Evolutionary conservation across 30 jellyfish, hydroid and myxozoan species (phyloP).

Genomic region (Catostylus mosaicus): DNA sequence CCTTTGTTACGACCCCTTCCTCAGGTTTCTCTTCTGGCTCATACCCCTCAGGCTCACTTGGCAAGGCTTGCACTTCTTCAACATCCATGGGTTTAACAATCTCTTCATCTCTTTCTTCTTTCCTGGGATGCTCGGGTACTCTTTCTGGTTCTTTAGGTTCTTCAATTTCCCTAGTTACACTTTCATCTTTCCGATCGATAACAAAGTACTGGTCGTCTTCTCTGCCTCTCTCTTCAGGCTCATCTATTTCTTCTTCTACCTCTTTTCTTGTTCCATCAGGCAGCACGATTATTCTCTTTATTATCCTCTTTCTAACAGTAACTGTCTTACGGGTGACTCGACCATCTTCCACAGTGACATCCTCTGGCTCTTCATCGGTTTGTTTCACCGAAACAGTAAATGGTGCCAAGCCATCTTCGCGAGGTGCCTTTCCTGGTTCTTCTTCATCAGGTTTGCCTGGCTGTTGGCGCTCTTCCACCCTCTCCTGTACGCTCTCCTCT

Average conservation of each 20-base stretch:
- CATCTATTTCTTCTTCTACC: slow-evolving; percentile 71
- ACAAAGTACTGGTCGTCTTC: slow-evolving; percentile 11
- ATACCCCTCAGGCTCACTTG: slow-evolving; percentile 42
- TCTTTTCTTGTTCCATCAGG: slow-evolving; percentile 80
- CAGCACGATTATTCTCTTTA: slow-evolving; percentile 45
- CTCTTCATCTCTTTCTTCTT: slow-evolving; percentile 5
- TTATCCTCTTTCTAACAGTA: slow-evolving; percentile 56
- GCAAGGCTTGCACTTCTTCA: slow-evolving; percentile 6
- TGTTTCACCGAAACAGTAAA: background rate
- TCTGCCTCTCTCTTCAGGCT: slow-evolving; percentile 2
- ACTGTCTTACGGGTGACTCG: slow-evolving; percentile 59
- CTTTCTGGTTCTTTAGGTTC: slow-evolving; percentile 21
- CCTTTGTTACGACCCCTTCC: slow-evolving; percentile 9
- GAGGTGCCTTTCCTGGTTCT: slow-evolving; percentile 24
- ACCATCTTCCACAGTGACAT: slow-evolving; percentile 33
- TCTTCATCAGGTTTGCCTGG: slow-evolving; percentile 42
- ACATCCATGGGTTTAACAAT: slow-evolving; percentile 53
- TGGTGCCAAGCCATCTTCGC: background rate
- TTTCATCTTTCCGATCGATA: slow-evolving; percentile 50
- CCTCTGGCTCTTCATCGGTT: background rate
- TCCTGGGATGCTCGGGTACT: background rate
- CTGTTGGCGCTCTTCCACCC: slow-evolving; percentile 38
- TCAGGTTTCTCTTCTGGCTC: slow-evolving; percentile 53
- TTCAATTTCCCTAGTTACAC: slow-evolving; percentile 44
- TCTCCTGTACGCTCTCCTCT: slow-evolving; percentile 34